Percentiles rank a stretch among this genome's conserved stretches.
These are phyloP conservation scores for Melipona beecheii DNA, from an alignment of 2,888 invertebrate genomes.

Conservation along the genomic window DNA sequence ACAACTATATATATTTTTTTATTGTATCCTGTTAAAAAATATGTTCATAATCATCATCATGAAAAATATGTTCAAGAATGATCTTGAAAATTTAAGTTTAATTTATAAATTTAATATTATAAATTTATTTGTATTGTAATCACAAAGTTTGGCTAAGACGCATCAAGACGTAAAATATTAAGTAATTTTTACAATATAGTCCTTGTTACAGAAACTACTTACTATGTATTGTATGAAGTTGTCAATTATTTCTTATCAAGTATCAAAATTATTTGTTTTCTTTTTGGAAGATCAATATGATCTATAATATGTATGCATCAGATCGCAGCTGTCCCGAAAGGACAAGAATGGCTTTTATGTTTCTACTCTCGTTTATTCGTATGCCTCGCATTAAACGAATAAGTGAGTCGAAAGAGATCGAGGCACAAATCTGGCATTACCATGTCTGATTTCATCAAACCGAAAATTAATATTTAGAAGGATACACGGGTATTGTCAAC, in stretches of 20 bases:
- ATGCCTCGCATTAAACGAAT: constrained; percentile 33
- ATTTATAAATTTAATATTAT: no score
- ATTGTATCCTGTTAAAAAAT: no score
- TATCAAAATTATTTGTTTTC: background rate
- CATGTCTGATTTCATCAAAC: constrained; percentile 31
- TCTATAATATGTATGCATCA: background rate
- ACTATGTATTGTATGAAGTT: background rate
- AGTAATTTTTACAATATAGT: no score
- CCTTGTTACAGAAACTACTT: no score
- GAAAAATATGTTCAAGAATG: no score
- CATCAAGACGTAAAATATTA: no score
- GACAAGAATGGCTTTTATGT: constrained; percentile 8
- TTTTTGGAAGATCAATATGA: background rate
- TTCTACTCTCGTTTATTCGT: constrained; percentile 51
- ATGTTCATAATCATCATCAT: no score
- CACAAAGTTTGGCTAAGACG: no score
- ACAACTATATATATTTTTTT: no score
- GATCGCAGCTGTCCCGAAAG: constrained; percentile 32
- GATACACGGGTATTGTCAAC: background rate
- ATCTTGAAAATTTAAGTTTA: no score
- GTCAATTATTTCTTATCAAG: background rate
- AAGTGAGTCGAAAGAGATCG: constrained; percentile 52
- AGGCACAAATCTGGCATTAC: constrained; percentile 31
- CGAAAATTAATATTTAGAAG: background rate
- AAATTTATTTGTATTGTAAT: no score